phyloP scores from a whole-genome alignment of 2,113 vertebrate species.

The Myrmecophaga tridactyla region DNA sequence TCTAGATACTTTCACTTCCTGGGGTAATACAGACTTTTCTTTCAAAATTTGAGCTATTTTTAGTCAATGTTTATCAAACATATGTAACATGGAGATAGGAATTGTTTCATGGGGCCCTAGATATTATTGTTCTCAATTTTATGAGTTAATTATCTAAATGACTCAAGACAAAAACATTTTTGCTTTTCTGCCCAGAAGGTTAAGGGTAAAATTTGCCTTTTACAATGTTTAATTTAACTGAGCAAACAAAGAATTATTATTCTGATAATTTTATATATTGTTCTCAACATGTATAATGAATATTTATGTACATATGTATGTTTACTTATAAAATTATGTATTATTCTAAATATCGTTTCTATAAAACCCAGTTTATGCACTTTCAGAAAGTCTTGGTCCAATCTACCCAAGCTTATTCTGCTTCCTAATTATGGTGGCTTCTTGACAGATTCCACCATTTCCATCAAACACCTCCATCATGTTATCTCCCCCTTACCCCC shows the following conservation, averaged over 20 bases:
- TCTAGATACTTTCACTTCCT: not conserved
- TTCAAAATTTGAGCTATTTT: not conserved
- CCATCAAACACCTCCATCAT: not conserved
- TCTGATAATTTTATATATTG: not conserved
- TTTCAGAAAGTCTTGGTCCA: not conserved
- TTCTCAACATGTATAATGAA: not conserved
- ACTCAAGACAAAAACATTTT: not conserved
- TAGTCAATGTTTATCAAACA: not conserved
- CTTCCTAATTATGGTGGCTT: not conserved
- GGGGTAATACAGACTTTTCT: not conserved
- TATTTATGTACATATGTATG: not conserved
- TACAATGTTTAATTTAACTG: not conserved
- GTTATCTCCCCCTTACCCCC: not conserved
- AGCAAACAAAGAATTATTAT: constrained; percentile 2
- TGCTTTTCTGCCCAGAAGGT: not conserved
- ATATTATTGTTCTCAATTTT: not conserved
- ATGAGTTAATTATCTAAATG: constrained; percentile 24
- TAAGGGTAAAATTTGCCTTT: not conserved
- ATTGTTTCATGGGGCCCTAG: not conserved
- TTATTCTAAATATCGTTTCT: not conserved
- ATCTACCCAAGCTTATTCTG: not conserved
- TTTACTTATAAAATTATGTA: not conserved
- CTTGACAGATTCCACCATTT: not conserved
- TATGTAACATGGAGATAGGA: not conserved
- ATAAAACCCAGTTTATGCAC: not conserved